These are phyloP conservation scores for Octopus sinensis DNA, from an alignment of 1,140 invertebrate genomes.

Conservation along the genomic window DNA sequence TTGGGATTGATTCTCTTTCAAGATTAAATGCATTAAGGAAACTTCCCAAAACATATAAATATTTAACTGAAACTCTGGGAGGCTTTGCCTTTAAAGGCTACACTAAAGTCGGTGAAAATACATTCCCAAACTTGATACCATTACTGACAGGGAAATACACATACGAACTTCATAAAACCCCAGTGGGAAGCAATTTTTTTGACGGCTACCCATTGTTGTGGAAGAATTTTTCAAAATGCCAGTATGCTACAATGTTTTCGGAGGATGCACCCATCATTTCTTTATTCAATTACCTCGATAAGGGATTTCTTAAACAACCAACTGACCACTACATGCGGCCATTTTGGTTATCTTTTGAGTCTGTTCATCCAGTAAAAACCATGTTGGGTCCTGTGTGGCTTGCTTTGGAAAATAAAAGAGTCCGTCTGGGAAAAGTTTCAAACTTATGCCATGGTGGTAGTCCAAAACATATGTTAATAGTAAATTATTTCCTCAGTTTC, in stretches of 20 bases:
- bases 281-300: constrained; percentile 77
- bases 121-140: constrained; percentile 77
- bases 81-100: constrained; percentile 74
- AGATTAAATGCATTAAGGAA: constrained; percentile 28
- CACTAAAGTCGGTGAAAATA: constrained; percentile 80
- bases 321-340: constrained; percentile 80
- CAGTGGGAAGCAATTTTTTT: constrained; percentile 9
- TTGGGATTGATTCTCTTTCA: constrained; percentile 38
- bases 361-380: constrained; percentile 20
- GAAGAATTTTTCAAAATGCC: constrained; percentile 58
- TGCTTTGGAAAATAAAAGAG: not conserved
- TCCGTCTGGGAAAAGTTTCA: not conserved
- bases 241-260: constrained; percentile 76
- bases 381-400: not conserved
- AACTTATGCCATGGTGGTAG: not conserved
- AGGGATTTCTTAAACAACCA: constrained; percentile 74
- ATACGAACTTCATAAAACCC: not conserved
- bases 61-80: constrained; percentile 56
- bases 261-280: constrained; percentile 75
- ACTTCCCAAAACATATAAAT: constrained; percentile 32
- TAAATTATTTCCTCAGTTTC: not conserved
- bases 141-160: constrained; percentile 64
- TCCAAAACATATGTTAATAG: not conserved
- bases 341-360: constrained; percentile 59
- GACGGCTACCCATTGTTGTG: constrained; percentile 38